These are phyloP conservation scores for Stenotaenia linearis DNA, from an alignment of 2,888 invertebrate genomes.

Conservation along the genomic window DNA sequence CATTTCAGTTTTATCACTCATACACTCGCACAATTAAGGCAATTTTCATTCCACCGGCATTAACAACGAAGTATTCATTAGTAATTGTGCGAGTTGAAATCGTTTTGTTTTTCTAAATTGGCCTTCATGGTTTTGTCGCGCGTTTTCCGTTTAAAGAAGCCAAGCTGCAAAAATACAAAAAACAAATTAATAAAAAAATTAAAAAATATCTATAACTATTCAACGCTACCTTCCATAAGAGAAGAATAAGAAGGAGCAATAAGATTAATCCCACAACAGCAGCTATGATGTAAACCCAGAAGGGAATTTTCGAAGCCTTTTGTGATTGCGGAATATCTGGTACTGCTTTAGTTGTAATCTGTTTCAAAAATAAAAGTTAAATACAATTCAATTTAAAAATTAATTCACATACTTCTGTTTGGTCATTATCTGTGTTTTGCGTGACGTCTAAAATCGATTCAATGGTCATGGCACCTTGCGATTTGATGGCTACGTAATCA, in stretches of 20 bases:
- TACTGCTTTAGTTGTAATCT: slow-evolving; percentile 78
- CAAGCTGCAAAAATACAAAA: slow-evolving; percentile 33
- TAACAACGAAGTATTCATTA: slow-evolving; percentile 27
- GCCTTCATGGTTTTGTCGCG: slow-evolving; percentile 35
- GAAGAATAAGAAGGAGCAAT: slow-evolving; percentile 68
- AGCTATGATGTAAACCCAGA: slow-evolving; percentile 78
- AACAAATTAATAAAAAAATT: neutral
- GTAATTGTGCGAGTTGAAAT: slow-evolving; percentile 30
- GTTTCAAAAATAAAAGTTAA: slow-evolving; percentile 38
- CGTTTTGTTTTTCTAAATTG: slow-evolving; percentile 34
- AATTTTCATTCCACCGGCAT: neutral
- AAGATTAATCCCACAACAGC: slow-evolving; percentile 76
- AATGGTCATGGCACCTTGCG: slow-evolving; percentile 62
- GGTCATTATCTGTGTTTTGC: slow-evolving; percentile 42
- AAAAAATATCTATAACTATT: neutral
- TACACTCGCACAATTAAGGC: slow-evolving; percentile 4
- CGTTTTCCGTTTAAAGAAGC: slow-evolving; percentile 36
- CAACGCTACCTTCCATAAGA: slow-evolving; percentile 74
- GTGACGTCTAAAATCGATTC: slow-evolving; percentile 45
- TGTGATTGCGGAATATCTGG: slow-evolving; percentile 72
- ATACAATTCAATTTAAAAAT: slow-evolving; percentile 36
- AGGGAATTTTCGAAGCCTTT: slow-evolving; percentile 65
- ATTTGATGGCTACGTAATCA: slow-evolving; percentile 74
- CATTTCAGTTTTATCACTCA: neutral
- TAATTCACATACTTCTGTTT: slow-evolving; percentile 40